Base-by-base conservation (phyloP, 2,888 invertebrate genomes). In the Folsomia candida region DNA sequence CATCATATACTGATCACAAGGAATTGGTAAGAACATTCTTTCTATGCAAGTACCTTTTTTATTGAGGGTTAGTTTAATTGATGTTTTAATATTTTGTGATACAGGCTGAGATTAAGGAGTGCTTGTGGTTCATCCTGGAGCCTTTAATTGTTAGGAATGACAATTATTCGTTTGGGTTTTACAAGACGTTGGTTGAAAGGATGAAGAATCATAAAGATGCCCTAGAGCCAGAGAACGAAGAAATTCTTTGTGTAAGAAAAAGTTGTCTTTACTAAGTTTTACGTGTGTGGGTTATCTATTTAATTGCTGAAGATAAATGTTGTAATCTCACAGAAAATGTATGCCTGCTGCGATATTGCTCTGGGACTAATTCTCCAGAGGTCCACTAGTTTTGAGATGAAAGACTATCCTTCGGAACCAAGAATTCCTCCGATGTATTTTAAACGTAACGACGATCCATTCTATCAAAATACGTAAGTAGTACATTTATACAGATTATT, bases 201-300 rank as follows among this genome's bases (percentile, higher is more conserved):
- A 96, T 97, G 88, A 98, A 98, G 84, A 91, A 92, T 82, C 94
- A 94, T 82, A 93, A 93, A 83, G 95, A 95, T 82, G 92, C 93
- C 2, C 86, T 93, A 74, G 88, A 89, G 79, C 91, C 93, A 29
- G 91, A 91, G 22, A 93, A 94, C 82, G 91, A 93, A 78, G 85
- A 87, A 51, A 87, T 90, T 74, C 96, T 96, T 84, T 89, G 88
- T 83, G 95, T 94, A 84, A 88, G 89, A 11, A 24, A n/a, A n/a
- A n/a, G n/a, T n/a, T n/a, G n/a, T 47, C 11, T 14, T 14, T 47
- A 47, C 22, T 54, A n/a, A 6, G 18, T 24, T 18, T 62, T 1
- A 2, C 27, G n/a, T n/a, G n/a, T n/a, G n/a, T n/a, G n/a, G n/a
- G n/a, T n/a, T n/a, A n/a, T n/a, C 24, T 22, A 18, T 26, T 62